Base-by-base conservation (phyloP, 2,113 vertebrate species). In the Nymphicus hollandicus region DNA sequence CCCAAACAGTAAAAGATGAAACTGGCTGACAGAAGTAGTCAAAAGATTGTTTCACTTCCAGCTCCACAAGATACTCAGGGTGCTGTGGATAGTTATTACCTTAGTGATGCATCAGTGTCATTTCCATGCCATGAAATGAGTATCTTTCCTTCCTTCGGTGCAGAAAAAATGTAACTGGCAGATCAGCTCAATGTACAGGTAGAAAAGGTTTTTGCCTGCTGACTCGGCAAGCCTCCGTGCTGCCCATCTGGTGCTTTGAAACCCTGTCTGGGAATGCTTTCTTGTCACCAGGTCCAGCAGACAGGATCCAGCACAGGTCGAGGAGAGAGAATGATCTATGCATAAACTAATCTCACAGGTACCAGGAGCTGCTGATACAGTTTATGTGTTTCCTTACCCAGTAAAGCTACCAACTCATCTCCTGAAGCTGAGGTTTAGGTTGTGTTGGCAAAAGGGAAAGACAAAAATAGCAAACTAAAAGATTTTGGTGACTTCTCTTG, bases 1-100 rank as follows among this genome's bases (percentile, higher is more conserved):
- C 13, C 20, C 33, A 23, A 58, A 15, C 56, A 58, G 33, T 58
- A 50, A 83, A 61, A 65, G 74, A 31, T 28, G 22, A 44, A 93
- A 61, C 17, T n/a, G 28, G 5, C 33, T 76, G 55, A 65, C 66
- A 86, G 39, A 29, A 92, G 77, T 10, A 70, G 25, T 81, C 70
- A 52, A 46, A 76, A 74, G 20, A 35, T 20, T 23, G 14, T 78
- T 93, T 88, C 11, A 9, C 35, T 86, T 95, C n/a, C 35, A 73
- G 6, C 85, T 95, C 10, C 53, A 56, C 0, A 0, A 77, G 73
- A 66, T 52, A 43, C n/a, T 52, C 1, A 0, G 56, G 53, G 46
- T 81, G 74, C 69, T 63, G 79, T 50, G 33, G 44, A 15, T 43
- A 39, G 56, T 73, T 77, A 50, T 35, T 78, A 83, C 49, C 49